phyloP scores from a whole-genome alignment of 2,113 vertebrate genomes.

The Ameiurus melas region DNA sequence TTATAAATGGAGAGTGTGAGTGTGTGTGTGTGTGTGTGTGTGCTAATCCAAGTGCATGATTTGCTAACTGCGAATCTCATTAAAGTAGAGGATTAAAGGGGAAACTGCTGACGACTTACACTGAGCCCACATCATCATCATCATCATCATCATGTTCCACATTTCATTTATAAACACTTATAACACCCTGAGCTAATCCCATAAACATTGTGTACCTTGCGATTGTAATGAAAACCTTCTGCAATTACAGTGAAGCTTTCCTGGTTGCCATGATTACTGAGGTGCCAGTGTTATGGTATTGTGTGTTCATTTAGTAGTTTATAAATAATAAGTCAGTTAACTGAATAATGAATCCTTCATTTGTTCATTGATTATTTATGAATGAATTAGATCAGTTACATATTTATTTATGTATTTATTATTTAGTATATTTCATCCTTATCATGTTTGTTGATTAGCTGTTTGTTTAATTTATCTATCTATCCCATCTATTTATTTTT shows the following conservation, averaged over 20 bases:
- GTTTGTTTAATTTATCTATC: neutral
- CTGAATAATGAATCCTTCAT: neutral
- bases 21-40: conserved; percentile 10
- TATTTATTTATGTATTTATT: neutral
- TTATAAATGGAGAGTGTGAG: conserved; percentile 34
- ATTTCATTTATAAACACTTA: neutral
- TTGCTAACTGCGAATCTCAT: conserved; percentile 75
- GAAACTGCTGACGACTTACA: conserved; percentile 79
- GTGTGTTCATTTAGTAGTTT: neutral
- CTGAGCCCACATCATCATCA: conserved; percentile 52
- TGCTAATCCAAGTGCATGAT: conserved; percentile 66
- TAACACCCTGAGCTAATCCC: neutral
- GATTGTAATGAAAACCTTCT: no score
- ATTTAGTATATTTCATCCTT: neutral
- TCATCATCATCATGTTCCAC: neutral
- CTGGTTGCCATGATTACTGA: neutral
- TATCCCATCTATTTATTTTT: neutral
- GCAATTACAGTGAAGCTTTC: neutral
- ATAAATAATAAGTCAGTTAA: neutral
- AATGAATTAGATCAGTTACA: neutral
- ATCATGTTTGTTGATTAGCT: no score
- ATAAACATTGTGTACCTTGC: no score
- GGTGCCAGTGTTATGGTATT: neutral
- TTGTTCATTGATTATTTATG: neutral
- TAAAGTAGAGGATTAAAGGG: conserved; percentile 75